A percentile compares a stretch with the other conserved stretches of the same genome.
These are phyloP conservation scores for Neelides sp. DNA, from an alignment of 1,140 invertebrate genomes.

Conservation along the genomic window DNA sequence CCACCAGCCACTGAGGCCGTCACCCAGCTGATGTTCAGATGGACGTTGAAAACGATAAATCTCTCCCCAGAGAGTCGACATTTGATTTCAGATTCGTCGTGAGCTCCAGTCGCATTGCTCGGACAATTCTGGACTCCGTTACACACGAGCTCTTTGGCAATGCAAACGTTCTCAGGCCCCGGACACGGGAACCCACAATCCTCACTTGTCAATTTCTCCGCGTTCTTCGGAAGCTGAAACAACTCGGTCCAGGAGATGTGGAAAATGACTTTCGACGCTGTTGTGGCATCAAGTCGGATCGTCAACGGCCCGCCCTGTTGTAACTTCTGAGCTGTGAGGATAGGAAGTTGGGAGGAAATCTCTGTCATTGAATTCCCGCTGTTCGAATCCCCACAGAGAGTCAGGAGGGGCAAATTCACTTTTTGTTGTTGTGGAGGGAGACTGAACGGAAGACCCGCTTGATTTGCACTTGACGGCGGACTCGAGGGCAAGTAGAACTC, in stretches of 20 bases:
- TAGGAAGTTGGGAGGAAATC: conserved; percentile 46
- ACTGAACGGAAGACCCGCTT: conserved; percentile 30
- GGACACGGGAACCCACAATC: conserved; percentile 70
- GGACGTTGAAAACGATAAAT: conserved; percentile 25
- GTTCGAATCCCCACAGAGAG: conserved; percentile 63
- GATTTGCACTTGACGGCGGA: conserved; percentile 41
- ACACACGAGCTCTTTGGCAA: conserved; percentile 64
- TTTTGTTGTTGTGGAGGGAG: conserved; percentile 22
- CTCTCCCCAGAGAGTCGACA: conserved; percentile 28
- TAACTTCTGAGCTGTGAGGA: conserved; percentile 59
- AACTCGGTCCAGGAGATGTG: conserved; percentile 79
- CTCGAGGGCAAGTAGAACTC: conserved; percentile 51
- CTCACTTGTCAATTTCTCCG: conserved; percentile 34
- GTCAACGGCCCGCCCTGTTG: conserved; percentile 35
- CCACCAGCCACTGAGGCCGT: conserved; percentile 22
- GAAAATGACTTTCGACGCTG: conserved; percentile 64
- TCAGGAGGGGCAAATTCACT: conserved; percentile 50
- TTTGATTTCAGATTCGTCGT: conserved; percentile 33
- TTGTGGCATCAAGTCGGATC: conserved; percentile 42
- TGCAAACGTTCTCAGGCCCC: conserved; percentile 59
- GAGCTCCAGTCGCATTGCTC: conserved; percentile 38
- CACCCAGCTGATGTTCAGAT: conserved; percentile 27
- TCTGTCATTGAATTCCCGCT: conserved; percentile 49
- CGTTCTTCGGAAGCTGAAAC: conserved; percentile 68
- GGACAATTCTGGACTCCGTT: conserved; percentile 79